phyloP scores from a whole-genome alignment of 64 coral and sea anemone species.

The Stichodactyla mertensii region DNA sequence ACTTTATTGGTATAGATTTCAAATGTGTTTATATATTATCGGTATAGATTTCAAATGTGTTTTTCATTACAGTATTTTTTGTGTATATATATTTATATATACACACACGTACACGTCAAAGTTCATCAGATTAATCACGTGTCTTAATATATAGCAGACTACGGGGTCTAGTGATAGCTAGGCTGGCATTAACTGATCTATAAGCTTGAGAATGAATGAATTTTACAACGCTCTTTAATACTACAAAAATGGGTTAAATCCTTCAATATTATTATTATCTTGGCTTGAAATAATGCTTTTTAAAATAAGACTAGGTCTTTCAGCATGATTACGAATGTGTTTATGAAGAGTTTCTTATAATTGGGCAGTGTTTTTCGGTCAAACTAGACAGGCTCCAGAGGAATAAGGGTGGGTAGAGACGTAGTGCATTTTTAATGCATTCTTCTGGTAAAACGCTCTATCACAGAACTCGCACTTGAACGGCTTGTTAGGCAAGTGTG shows the following conservation, averaged over 20 bases:
- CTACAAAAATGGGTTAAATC: neutral
- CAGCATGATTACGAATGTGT: neutral
- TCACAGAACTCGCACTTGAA: conserved; percentile 42
- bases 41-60: no score
- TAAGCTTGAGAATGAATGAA: no score
- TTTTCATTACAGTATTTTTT: no score
- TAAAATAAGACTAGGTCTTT: neutral
- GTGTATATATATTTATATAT: neutral
- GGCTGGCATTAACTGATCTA: no score
- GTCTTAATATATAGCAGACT: no score
- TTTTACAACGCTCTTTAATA: no score
- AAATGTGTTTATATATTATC: no score
- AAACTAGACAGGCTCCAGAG: conserved; percentile 29
- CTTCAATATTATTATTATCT: neutral
- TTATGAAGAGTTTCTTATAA: neutral
- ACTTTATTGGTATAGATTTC: no score
- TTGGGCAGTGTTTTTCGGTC: neutral
- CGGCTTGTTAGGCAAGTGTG: conserved; percentile 27
- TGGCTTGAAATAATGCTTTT: neutral
- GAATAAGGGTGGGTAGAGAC: conserved; percentile 48
- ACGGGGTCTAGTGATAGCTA: no score
- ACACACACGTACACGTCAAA: neutral
- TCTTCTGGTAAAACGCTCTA: conserved; percentile 52
- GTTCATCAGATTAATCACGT: no score
- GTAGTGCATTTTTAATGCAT: conserved; percentile 51